Evolutionary conservation across 53 echinoderm and acorn worm species (phyloP), one percentile per base, ranked within the genome.

Genomic region (Astropecten irregularis): DNA sequence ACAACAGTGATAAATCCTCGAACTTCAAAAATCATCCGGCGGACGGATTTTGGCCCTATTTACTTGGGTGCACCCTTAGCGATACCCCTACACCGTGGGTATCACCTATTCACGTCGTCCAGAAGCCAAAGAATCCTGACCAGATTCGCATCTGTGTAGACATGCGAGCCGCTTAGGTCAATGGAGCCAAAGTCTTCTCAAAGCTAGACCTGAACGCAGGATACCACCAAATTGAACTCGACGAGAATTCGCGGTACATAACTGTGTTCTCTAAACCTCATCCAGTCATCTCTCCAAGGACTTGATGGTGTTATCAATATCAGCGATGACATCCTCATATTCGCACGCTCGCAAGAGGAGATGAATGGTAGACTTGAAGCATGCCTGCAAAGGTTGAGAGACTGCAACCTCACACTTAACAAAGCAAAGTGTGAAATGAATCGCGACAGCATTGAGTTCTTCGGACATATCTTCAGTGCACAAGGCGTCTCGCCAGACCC

Each of bases 341-440:
- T 68, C 15, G 27, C 15, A 68, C 47, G 68, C 68, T 68, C 27
- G 1, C 48, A 68, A 44, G 46, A 68, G 18, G 48, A 68, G 48
- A 68, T 68, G 68, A 27, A 68, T 28, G 46, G 11, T 18, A 44
- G 68, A 28, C 68, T 68, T 27, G 46, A 42, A 8, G 68, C 68
- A 68, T 68, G 68, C 68, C 29, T 44, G 15, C 68, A 47, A 14
- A 68, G 68, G 87, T 31, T 89, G 52, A 60, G 84, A 3, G 89
- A 92, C 39, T 66, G 44, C 27, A 90, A 87, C 34, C 81, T 93
- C 15, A 87, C 87, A 18, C 73, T 93, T 11, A 90, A 87, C 71
- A 66, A 71, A 54, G 35, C 35, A 23, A 88, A 92, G 29, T 92
- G 86, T 35, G 62, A 66, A 14, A 82, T 89, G 46, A 31, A 44